Percentiles rank a stretch among this genome's conserved stretches.
These are phyloP conservation scores for Erinaceus europaeus DNA, from an alignment of 2,113 vertebrate species.

Conservation along the genomic window DNA sequence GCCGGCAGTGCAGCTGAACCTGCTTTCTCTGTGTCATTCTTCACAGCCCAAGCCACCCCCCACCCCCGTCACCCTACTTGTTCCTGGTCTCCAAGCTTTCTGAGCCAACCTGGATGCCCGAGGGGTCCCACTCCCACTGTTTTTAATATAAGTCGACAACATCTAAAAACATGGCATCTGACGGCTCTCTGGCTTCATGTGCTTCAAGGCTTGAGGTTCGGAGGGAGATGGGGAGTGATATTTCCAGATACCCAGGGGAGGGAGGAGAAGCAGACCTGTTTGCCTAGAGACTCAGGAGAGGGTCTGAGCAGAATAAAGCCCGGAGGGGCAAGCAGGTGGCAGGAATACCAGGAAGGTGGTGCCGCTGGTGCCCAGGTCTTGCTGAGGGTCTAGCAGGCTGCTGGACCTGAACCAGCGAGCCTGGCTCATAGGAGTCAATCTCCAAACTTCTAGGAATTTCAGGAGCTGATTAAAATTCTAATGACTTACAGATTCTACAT, in stretches of 20 bases:
- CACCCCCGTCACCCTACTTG: background rate
- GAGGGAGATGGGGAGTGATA: background rate
- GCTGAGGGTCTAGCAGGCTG: no score
- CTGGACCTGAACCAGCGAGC: accelerated
- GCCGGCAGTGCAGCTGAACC: background rate
- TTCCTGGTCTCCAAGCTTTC: background rate
- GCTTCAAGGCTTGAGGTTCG: background rate
- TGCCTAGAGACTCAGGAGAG: background rate
- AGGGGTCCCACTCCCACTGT: background rate
- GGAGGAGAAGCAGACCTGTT: background rate
- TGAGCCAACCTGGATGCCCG: background rate
- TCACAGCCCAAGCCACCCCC: no score
- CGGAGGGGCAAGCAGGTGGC: no score
- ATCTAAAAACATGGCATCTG: background rate
- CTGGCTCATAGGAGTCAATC: background rate
- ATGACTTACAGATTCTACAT: background rate
- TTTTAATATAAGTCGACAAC: background rate
- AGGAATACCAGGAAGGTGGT: no score
- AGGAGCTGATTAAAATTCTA: background rate
- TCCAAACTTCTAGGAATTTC: background rate
- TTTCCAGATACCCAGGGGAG: background rate
- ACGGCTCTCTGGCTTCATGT: background rate
- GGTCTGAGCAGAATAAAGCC: background rate
- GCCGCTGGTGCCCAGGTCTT: no score
- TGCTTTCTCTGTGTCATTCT: slow-evolving; percentile 27